Percentiles rank a stretch among this genome's conserved stretches.
These are phyloP conservation scores for Aphrophora alni DNA, from an alignment of 2,888 invertebrate genomes.

Conservation along the genomic window DNA sequence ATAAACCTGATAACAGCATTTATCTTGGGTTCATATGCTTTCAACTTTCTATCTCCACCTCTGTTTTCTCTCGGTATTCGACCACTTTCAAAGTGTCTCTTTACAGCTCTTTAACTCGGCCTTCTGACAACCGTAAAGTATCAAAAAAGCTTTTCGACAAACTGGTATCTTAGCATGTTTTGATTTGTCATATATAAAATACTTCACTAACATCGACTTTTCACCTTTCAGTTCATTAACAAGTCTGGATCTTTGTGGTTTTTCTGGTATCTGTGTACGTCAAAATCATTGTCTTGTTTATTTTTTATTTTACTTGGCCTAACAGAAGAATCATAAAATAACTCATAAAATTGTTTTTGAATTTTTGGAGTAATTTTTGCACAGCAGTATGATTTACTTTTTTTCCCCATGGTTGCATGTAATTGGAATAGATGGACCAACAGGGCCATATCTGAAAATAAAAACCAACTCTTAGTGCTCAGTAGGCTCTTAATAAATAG, in stretches of 20 bases:
- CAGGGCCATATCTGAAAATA: conserved; percentile 10
- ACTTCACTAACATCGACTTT: conserved; percentile 18
- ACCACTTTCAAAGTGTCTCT: not conserved
- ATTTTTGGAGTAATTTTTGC: not conserved
- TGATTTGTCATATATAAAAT: conserved; percentile 11
- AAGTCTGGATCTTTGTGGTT: not conserved
- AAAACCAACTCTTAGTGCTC: not conserved
- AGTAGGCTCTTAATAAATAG: not conserved
- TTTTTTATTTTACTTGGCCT: conserved; percentile 6
- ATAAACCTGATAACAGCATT: conserved; percentile 1
- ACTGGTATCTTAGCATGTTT: not conserved
- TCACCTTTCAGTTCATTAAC: not conserved
- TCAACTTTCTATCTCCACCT: conserved; percentile 20
- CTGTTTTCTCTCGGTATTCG: conserved; percentile 14
- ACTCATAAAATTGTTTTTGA: not conserved
- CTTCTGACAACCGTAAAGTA: not conserved
- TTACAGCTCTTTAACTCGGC: not conserved
- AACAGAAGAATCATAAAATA: not conserved
- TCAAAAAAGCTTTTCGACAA: not conserved
- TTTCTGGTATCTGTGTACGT: not conserved
- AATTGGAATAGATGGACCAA: not conserved
- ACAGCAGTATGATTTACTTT: not conserved
- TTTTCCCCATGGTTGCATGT: conserved; percentile 1
- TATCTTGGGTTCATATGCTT: conserved; percentile 14
- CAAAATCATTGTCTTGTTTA: conserved; percentile 24